Base-by-base conservation (phyloP, 2,888 invertebrate species). In the Ephialtes manifestator region DNA sequence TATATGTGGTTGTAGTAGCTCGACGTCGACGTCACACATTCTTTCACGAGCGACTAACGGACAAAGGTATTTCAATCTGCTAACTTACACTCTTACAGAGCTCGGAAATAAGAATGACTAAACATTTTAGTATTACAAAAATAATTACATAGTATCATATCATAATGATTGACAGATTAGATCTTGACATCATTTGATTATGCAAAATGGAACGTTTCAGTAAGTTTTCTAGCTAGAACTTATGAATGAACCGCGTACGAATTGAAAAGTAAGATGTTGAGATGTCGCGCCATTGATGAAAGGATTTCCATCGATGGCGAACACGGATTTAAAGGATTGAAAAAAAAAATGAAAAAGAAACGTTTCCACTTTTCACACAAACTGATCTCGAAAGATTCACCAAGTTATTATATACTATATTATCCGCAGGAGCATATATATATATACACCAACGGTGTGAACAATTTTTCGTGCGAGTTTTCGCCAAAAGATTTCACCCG, bases 401-500 rank as follows among this genome's bases (percentile, higher is more conserved):
- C 43, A 20, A 43, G 43, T 39, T 31, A 39, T 55, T 13, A 24
- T 55, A 58, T 13, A 43, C 46, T n/a, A 51, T n/a, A 55, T 31
- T 28, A 67, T 48, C 13, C 43, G 53, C 31, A 5, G n/a, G 10
- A 51, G 24, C 1, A n/a, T 7, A 15, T 67, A n/a, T n/a, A n/a
- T n/a, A n/a, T n/a, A n/a, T n/a, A n/a, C n/a, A 15, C 39, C 39
- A 28, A 13, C 63, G 53, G 48, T 20, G 55, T 20, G 24, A 43
- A 77, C 55, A 48, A 58, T 77, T 60, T 48, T 55, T 48, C 35
- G 46, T 24, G 1, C 11, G 55, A 70, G 63, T 81, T 78, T 75
- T 75, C 65, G 65, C 13, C 13, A 11, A 65, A 75, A 85, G 78
- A 81, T 81, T 71, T 81, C 58, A 51, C 24, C 28, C 63, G 7